A percentile compares a stretch with the other conserved stretches of the same genome.
These are phyloP conservation scores for Zaprionus kolodkinae DNA, from an alignment of 1,140 invertebrate species.

Conservation along the genomic window DNA sequence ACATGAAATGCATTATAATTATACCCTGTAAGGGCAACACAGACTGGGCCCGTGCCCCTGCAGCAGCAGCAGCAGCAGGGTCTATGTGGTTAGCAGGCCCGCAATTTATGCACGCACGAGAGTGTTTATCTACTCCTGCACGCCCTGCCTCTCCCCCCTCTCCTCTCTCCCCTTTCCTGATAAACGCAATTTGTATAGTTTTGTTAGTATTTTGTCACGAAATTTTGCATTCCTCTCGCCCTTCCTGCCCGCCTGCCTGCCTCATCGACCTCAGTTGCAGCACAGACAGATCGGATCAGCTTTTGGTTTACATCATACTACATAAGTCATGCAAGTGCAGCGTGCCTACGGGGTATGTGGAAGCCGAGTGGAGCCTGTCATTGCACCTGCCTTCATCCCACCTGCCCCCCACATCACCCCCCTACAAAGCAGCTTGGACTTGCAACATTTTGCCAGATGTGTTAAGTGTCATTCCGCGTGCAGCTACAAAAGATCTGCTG, in stretches of 20 bases:
- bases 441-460: background rate
- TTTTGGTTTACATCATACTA: background rate
- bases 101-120: background rate
- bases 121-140: background rate
- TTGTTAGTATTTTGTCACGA: background rate
- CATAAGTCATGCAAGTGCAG: no score
- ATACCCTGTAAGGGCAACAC: background rate
- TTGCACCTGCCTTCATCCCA: no score
- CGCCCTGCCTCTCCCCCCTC: background rate
- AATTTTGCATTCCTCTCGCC: no score
- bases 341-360: no score
- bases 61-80: background rate
- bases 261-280: background rate
- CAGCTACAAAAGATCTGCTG: background rate
- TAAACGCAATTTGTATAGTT: constrained; percentile 4
- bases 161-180: background rate
- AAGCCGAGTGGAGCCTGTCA: no score
- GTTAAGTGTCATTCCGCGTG: background rate
- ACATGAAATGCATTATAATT: constrained; percentile 8
- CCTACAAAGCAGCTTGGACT: background rate
- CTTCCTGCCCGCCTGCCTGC: background rate
- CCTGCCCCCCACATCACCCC: no score
- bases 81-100: background rate
- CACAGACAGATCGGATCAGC: background rate
- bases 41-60: background rate